Conservation (phyloP, 37 sponge, comb jelly and placozoan genomes). For the Amphimedon queenslandica region DNA sequence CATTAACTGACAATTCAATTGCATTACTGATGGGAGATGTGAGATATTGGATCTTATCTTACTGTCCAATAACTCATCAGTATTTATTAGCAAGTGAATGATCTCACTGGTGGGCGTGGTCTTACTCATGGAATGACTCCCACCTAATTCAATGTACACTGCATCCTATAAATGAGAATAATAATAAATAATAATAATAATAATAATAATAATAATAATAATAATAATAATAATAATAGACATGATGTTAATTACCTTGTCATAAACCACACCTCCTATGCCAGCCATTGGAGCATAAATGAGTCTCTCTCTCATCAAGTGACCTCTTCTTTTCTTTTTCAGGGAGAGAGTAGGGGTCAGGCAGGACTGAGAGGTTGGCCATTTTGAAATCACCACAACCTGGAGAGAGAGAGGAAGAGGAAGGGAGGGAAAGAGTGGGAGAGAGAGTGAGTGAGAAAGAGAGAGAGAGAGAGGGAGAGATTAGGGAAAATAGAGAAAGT, state of each 20-base stretch:
- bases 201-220: too few relatives aligned
- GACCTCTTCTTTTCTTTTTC: constrained; percentile 79
- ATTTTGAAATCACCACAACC: constrained; percentile 92
- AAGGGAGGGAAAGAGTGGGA: not conserved
- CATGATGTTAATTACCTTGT: constrained; percentile 68
- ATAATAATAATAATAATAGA: too few relatives aligned
- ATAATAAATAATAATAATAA: not conserved
- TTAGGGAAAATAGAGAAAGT: too few relatives aligned
- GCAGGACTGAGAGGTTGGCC: constrained; percentile 49
- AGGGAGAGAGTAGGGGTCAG: constrained; percentile 95
- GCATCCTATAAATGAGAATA: constrained; percentile 74
- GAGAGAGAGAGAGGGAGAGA: not conserved
- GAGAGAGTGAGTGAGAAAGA: not conserved
- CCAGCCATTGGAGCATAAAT: constrained; percentile 97
- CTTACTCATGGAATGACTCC: constrained; percentile 61
- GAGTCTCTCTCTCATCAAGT: constrained; percentile 79
- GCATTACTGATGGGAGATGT: too few relatives aligned
- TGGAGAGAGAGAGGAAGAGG: too few relatives aligned
- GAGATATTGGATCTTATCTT: too few relatives aligned
- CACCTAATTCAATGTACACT: constrained; percentile 86
- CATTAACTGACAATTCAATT: too few relatives aligned
- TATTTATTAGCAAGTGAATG: constrained; percentile 48
- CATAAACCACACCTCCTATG: constrained; percentile 90
- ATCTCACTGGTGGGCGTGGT: constrained; percentile 36
- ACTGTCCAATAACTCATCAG: constrained; percentile 47